Base-by-base conservation (phyloP, 2,888 invertebrate species). In the Carabus problematicus region DNA sequence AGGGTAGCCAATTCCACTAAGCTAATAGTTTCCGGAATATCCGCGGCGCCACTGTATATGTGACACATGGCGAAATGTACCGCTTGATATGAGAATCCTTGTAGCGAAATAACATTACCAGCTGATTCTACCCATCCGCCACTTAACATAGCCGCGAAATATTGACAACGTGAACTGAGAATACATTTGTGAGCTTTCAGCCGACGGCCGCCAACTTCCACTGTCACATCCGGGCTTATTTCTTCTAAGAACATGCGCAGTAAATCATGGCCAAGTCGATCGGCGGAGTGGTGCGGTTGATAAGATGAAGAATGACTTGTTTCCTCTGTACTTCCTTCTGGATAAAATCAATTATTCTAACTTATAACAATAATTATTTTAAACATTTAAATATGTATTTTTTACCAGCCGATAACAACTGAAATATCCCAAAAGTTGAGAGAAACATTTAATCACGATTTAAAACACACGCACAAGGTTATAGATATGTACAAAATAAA, bases 171-270 rank as follows among this genome's bases (percentile, higher is more conserved):
- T 11, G 95, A 95, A 62, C 94, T 91, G 71, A 97, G 83, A 76
- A 97, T 94, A 80, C 96, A 96, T 81, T 94, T 94, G 79, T 96
- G 96, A 1, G 96, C 96, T 78, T 91, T 91, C 60, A 97, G 90
- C 61, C 91, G 87, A 60, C 91, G 87, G 0, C 93, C 94, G 49
- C 90, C 90, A 9, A 94, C 94, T 79, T 94, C 93, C 8, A 94
- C 89, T 4, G 90, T 88, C 54, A 95, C 94, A 79, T 96, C 96
- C 0, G 95, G 91, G 73, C 93, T 93, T 66, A 94, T 92, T 82
- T 95, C 95, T 77, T 95, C 94, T 71, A 94, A 81, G 80, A 96
- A 96, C 95, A 97, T 95, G 72, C 93, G 86, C 39, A 96, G 83
- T 64, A 97, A 83, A 81, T 96, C 95, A 77, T 94, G 92, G 0